These are phyloP conservation scores for Tachycineta bicolor DNA, from an alignment of 2,113 vertebrate genomes.

Conservation along the genomic window DNA sequence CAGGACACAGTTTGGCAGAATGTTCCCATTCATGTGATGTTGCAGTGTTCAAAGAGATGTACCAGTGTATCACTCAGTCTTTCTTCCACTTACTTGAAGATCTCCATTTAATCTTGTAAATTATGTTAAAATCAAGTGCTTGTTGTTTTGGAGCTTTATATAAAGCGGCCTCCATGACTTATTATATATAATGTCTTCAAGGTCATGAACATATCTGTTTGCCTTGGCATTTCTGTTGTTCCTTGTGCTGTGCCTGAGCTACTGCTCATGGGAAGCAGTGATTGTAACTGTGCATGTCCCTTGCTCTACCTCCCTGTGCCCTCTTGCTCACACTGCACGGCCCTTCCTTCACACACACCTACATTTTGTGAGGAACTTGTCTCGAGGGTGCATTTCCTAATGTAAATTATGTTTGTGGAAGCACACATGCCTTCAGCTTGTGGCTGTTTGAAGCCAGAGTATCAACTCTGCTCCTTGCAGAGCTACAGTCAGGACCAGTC, in stretches of 20 bases:
- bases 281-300: neutral
- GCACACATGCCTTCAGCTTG: fast-evolving
- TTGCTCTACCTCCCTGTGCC: neutral
- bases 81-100: neutral
- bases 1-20: neutral
- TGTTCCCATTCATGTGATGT: neutral
- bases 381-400: neutral
- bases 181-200: neutral
- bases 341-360: neutral
- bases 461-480: neutral
- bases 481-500: neutral
- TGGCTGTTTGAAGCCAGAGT: neutral
- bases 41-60: neutral
- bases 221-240: neutral
- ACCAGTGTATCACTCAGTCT: fast-evolving
- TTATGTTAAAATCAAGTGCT: neutral
- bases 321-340: neutral
- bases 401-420: neutral
- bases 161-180: neutral
- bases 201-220: neutral
- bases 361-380: neutral
- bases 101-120: neutral
- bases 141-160: neutral
- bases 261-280: neutral
- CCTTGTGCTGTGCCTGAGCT: neutral